Conservation (phyloP, 1,140 invertebrate genomes). For the Halyomorpha halys region DNA sequence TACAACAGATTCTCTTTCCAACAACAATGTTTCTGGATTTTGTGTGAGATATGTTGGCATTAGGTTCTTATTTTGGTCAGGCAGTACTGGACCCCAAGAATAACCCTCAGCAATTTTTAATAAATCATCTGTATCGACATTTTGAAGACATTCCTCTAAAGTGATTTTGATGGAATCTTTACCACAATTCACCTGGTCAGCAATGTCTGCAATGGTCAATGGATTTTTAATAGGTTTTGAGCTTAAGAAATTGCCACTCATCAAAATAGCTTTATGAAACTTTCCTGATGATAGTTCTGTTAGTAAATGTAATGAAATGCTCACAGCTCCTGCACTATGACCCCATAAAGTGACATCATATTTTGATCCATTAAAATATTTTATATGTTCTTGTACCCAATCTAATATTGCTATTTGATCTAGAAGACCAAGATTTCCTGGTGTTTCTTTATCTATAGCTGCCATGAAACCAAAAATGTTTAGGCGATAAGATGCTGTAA, state of each 20-base stretch:
- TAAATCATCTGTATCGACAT: conserved; percentile 44
- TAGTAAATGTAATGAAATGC: conserved; percentile 56
- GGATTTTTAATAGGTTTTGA: conserved; percentile 45
- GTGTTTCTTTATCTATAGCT: conserved; percentile 64
- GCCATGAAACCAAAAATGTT: conserved; percentile 88
- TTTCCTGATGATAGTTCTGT: conserved; percentile 49
- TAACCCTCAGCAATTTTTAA: conserved; percentile 49
- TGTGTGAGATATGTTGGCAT: conserved; percentile 56
- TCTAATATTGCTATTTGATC: conserved; percentile 79
- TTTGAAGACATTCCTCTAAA: conserved; percentile 55
- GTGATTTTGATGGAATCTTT: conserved; percentile 44
- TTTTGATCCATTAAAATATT: conserved; percentile 72
- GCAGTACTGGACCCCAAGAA: conserved; percentile 59
- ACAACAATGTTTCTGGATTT: conserved; percentile 49
- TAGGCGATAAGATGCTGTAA: conserved; percentile 64
- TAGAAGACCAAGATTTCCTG: conserved; percentile 84
- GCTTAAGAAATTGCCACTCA: conserved; percentile 60
- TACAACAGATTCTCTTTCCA: conserved; percentile 41
- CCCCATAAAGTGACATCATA: conserved; percentile 80
- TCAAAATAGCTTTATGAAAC: conserved; percentile 53
- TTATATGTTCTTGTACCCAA: conserved; percentile 79
- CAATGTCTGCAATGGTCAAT: conserved; percentile 42
- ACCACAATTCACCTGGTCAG: conserved; percentile 52
- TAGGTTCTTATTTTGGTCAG: conserved; percentile 49
- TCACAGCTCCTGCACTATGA: conserved; percentile 66